Base-by-base conservation (phyloP, 2,797 vertebrate genomes). In the Eurystomus glaucurus region DNA sequence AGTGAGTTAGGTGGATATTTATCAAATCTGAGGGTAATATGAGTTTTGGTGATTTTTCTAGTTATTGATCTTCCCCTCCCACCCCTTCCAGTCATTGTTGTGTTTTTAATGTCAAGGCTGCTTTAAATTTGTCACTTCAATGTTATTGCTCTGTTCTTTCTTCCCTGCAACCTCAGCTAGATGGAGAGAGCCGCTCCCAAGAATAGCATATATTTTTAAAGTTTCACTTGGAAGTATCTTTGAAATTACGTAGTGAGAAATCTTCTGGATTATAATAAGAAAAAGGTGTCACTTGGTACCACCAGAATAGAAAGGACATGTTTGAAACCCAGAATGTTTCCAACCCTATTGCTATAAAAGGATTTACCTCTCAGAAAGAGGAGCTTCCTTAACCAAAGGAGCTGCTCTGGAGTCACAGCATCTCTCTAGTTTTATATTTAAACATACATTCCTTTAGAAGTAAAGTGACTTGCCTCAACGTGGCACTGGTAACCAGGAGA, bases 331-430 rank as follows among this genome's bases (percentile, higher is more conserved):
- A 43, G 35, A 64, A 29, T 45, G 5, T 86, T 95, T 68, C 28
- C 12, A 78, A 9, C 9, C 9, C 7, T 78, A 7, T 28, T 66
- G 20, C 35, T 83, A 35, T 68, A 39, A 43, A 70, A 85, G 51
- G n/a, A 33, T 91, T 85, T 85, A 20, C 35, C 10, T 69, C 35
- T 70, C 46, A 19, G 51, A 78, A 81, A 33, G 14, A 84, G 23
- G 21, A 79, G 16, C 43, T 84, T 78, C 33, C 41, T 54, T 75
- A 62, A 43, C 85, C 11, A 33, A 58, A 46, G 57, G 62, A 70
- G 31, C 31, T 80, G 23, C 55, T 68, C n/a, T 41, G 81, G 74
- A 94, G 82, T 77, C 37, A 86, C 72, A 95, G 62, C 85, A 89
- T 86, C 69, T 75, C 80, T 72, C 69, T 58, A 16, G 45, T 71